Evolutionary conservation across 2,797 vertebrate genomes (phyloP), one percentile per base, ranked within the genome.

Genomic region (Odontamblyopus lacepedii): DNA sequence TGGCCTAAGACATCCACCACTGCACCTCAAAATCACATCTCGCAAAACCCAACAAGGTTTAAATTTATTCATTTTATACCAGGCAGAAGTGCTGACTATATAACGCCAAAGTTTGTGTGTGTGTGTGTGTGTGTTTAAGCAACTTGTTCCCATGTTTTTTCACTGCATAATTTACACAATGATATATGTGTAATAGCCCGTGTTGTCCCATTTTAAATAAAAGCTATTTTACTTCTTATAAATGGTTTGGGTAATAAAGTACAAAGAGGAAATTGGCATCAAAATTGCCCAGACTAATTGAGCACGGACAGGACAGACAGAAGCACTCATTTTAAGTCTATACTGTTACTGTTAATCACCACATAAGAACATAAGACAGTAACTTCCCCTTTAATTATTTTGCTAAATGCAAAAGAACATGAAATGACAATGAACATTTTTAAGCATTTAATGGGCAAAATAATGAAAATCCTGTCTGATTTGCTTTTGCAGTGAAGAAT

Each of bases 281-380:
- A n/a, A 35, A 38, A 63, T 63, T n/a, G 61, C 23, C 32, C 61
- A 63, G 23, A 63, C 61, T 63, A 38, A 63, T 63, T 38, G 35
- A 38, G 61, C 32, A 38, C 15, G 32, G 19, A 38, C 18, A 35
- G 61, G 32, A 38, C 57, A 7, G 13, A 60, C 57, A 60, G 57
- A 60, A 0, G 50, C 9, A 26, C 9, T 12, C 23, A 57, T 27
- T 56, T 57, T 4, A 57, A 57, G 55, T 57, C 11, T 57, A 57
- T 26, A 57, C 55, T 30, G 27, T 15, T 29, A 60, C 13, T 60
- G 57, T 30, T 60, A 15, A 60, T 60, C 57, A 15, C 27, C 27
- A 60, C 57, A 30, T 23, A 60, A 60, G 1, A 60, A 60, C 57
- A 60, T 23, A 60, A 60, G 1, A 30, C 12, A 60, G 4, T 18